Conservation (phyloP, 2,888 invertebrate species). For the Polymixis flavicincta region DNA sequence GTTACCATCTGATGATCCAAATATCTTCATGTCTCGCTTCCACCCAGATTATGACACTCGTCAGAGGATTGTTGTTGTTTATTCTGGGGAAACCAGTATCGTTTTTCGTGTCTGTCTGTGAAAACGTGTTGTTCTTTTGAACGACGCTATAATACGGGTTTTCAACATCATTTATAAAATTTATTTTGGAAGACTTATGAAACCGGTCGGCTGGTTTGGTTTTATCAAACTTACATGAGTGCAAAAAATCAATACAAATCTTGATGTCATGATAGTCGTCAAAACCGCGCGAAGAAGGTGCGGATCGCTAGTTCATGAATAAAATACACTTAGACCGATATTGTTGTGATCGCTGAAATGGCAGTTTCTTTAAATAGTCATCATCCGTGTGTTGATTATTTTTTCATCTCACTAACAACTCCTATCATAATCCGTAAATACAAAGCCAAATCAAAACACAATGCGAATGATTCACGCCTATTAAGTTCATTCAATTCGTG, state of each 20-base stretch:
- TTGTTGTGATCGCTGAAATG: not conserved
- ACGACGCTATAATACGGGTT: too few relatives aligned
- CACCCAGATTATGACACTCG: not conserved
- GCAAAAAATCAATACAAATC: too few relatives aligned
- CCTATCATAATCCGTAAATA: constrained; percentile 42
- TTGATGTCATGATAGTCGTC: too few relatives aligned
- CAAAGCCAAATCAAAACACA: constrained; percentile 65
- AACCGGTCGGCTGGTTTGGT: too few relatives aligned
- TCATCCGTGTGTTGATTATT: not conserved
- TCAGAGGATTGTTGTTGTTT: not conserved
- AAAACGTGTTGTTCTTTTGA: too few relatives aligned
- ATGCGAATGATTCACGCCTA: constrained; percentile 79
- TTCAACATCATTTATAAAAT: too few relatives aligned
- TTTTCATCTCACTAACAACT: not conserved
- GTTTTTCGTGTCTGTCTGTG: too few relatives aligned
- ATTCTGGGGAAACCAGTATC: not conserved
- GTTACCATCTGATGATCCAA: not conserved
- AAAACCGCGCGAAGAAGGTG: too few relatives aligned
- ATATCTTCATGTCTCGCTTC: not conserved
- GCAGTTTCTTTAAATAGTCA: not conserved
- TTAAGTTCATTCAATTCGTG: constrained; percentile 78
- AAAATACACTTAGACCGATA: not conserved
- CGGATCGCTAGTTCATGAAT: too few relatives aligned
- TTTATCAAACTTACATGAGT: too few relatives aligned
- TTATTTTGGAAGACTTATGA: too few relatives aligned